Base-by-base conservation (phyloP, 37 sponge, comb jelly and placozoan species). In the Halisarca cf. caerulea region DNA sequence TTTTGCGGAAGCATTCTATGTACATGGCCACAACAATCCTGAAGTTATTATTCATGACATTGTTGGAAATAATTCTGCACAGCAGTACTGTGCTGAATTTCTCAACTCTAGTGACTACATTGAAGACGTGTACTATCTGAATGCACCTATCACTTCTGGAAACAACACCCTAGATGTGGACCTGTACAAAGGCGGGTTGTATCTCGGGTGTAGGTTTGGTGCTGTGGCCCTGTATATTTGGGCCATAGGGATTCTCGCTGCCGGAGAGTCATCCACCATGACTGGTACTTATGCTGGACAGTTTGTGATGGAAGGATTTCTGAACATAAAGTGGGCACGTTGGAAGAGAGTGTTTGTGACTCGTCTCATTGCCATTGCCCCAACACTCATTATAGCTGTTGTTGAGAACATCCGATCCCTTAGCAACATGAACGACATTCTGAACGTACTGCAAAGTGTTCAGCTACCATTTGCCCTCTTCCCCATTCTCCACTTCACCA, bases 281-380 rank as follows among this genome's bases (percentile, higher is more conserved):
- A 97, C 98, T 47, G 98, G 98, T n/a, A 97, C 98, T 1, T 97
- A 97, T 87, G 96, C 98, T 62, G 98, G 98, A 27, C 98, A 97
- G 75, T 97, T 97, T 93, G 98, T 92, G 17, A 97, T 97, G 98
- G 91, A 95, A 86, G 97, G 97, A 2, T 97, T 97, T 80, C 87
- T 97, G 74, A 79, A 92, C 83, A 81, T 97, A 41, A 90, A 86
- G 33, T 97, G 95, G 97, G 87, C 90, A 17, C 86, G 91, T 18
- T 97, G 97, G 97, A 92, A 94, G 88, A 62, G 97, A 51, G 97
- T 97, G 30, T 66, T 97, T 24, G 74, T 97, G 23, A 97, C 97
- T 43, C 40, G 97, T 0, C 69, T 86, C n/a, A 82, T 97, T 32
- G 95, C 97, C 58, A 92, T 97, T 9, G 88, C 84, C 9, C 95